Base-by-base conservation (phyloP, 1,140 invertebrate species). In the Triops longicaudatus region DNA sequence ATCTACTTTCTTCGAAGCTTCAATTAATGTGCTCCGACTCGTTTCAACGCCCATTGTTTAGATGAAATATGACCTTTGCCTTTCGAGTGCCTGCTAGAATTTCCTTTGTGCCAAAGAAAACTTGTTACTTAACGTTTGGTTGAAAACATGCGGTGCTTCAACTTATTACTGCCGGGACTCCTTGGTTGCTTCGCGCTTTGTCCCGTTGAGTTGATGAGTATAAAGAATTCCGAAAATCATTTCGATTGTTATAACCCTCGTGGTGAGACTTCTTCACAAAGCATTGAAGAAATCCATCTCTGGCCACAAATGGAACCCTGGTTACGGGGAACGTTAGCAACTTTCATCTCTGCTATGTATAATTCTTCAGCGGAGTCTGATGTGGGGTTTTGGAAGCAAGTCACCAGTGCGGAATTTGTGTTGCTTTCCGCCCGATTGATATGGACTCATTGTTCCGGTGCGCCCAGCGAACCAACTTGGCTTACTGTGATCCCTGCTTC, bases 331-430 rank as follows among this genome's bases (percentile, higher is more conserved):
- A 63, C 14, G 22, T 22, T 63, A 0, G 50, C n/a, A 22, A 63
- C 14, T n/a, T 63, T 63, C 50, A 14, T n/a, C 14, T 22, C 50
- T 17, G 1, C 6, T 63, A 22, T 14, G 14, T n/a, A n/a, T 22
- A 63, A 63, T 63, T 63, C 22, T 63, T 63, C 50, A 0, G n/a
- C 0, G 11, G 50, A 63, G 50, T 63, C 50, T 17, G 50, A 63
- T n/a, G 14, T 63, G 50, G 50, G n/a, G 14, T 63, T 63, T 22
- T 63, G 50, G 50, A 63, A 63, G 50, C 50, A 63, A 63, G 50
- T 63, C 50, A 63, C 50, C 50, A 17, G 50, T 63, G 50, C 50
- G 50, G 50, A 63, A 63, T 63, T 63, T 63, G 50, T 63, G 50
- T 22, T 63, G 50, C 17, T 63, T 63, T 63, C 50, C 50, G 50